phyloP scores from a whole-genome alignment of 2,797 vertebrate species.

The Tolypeutes matacus region DNA sequence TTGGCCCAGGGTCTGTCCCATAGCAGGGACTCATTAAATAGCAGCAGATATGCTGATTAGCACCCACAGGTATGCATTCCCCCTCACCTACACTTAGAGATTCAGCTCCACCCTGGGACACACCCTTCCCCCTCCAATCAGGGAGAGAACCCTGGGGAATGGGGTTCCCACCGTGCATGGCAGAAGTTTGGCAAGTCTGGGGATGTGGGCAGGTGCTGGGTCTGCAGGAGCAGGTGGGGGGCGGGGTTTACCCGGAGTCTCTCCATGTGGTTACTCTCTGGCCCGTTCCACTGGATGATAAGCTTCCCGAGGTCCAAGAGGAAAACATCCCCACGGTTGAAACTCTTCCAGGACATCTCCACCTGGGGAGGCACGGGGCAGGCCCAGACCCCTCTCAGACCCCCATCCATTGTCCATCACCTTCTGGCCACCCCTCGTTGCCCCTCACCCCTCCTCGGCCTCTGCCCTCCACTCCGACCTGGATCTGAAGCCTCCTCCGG shows the following conservation, averaged over 20 bases:
- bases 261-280: conserved; percentile 91
- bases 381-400: not conserved
- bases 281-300: conserved; percentile 94
- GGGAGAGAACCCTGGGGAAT: not conserved
- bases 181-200: not conserved
- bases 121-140: accelerated
- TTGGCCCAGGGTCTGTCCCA: not conserved
- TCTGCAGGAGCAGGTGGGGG: not conserved
- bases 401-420: not conserved
- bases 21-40: too few relatives aligned
- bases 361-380: conserved; percentile 86
- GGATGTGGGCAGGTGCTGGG: not conserved
- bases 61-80: not conserved
- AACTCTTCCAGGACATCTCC: conserved; percentile 93
- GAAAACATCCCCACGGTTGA: conserved; percentile 93
- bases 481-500: not conserved
- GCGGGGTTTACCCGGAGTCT: conserved; percentile 88
- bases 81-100: not conserved
- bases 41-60: not conserved
- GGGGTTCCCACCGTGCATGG: accelerated
- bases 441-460: not conserved
- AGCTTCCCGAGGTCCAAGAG: conserved; percentile 93
- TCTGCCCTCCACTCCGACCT: not conserved
- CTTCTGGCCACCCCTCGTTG: not conserved
- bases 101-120: not conserved